Evolutionary conservation across 1,140 invertebrate species (phyloP).

Genomic region (Drosophila tropicalis): DNA sequence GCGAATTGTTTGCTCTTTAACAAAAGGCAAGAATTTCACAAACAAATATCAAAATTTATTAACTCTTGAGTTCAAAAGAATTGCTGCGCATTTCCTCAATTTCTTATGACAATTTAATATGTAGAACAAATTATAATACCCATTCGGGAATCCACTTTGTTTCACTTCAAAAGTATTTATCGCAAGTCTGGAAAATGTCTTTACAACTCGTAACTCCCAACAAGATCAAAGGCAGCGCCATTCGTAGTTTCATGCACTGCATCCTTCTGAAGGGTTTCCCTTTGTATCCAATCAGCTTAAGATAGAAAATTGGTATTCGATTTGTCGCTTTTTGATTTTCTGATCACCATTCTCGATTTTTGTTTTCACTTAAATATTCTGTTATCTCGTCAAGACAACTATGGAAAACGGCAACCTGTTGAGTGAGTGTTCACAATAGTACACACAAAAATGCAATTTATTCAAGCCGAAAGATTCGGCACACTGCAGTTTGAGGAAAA

Average conservation of each 20-base stretch:
- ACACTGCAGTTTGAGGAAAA: no score
- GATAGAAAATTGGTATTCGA: constrained; percentile 38
- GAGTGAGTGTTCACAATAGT: constrained; percentile 38
- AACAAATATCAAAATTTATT: constrained; percentile 75
- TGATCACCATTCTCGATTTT: constrained; percentile 32
- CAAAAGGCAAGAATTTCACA: constrained; percentile 58
- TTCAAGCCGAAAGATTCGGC: constrained; percentile 42
- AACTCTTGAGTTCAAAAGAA: constrained; percentile 75
- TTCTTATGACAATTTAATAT: constrained; percentile 75
- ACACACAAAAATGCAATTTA: constrained; percentile 53
- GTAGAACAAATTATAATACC: constrained; percentile 43
- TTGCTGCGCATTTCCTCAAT: constrained; percentile 73
- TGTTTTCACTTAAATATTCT: no score
- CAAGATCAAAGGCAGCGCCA: constrained; percentile 70
- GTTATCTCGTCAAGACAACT: constrained; percentile 19
- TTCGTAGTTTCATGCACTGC: neutral
- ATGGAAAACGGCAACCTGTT: constrained; percentile 65
- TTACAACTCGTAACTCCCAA: constrained; percentile 45
- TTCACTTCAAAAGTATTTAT: constrained; percentile 54
- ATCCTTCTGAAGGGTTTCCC: constrained; percentile 28
- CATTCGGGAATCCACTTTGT: constrained; percentile 28
- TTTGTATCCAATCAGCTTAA: constrained; percentile 17
- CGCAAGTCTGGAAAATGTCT: constrained; percentile 51
- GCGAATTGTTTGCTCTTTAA: constrained; percentile 34
- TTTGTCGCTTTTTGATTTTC: constrained; percentile 59